Evolutionary conservation across 1,140 invertebrate genomes (phyloP).

Genomic region (Eciton burchellii): DNA sequence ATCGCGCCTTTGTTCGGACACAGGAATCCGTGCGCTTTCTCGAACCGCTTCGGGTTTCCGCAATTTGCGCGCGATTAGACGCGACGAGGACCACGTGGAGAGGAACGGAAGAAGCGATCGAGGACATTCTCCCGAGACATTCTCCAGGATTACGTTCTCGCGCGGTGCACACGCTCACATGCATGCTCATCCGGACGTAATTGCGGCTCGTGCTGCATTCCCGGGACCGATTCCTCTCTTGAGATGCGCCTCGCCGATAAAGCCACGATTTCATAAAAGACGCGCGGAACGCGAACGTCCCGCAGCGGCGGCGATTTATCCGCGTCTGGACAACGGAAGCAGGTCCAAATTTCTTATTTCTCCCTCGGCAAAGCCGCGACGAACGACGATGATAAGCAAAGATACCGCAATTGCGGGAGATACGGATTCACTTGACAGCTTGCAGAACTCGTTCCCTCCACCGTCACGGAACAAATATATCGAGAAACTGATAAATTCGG

Average conservation of each 20-base stretch:
- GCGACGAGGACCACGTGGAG: neutral
- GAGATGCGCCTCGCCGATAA: constrained; percentile 25
- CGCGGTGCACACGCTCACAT: constrained; percentile 7
- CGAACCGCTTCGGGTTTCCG: neutral
- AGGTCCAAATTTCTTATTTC: too few species aligned
- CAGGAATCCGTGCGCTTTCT: too few species aligned
- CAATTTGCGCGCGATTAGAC: neutral
- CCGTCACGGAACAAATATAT: neutral
- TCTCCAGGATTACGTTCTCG: constrained; percentile 56
- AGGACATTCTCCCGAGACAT: constrained; percentile 30
- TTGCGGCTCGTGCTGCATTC: constrained; percentile 51
- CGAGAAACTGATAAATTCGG: constrained; percentile 1
- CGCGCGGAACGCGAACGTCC: neutral
- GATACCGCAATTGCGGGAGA: neutral
- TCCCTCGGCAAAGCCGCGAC: neutral
- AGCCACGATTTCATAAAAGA: constrained; percentile 40
- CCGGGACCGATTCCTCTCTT: constrained; percentile 4
- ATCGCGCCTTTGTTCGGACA: too few species aligned
- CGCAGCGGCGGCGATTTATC: neutral
- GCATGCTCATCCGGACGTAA: constrained; percentile 33
- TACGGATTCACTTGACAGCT: neutral
- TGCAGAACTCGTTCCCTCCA: neutral
- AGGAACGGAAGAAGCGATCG: neutral
- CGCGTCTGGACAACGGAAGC: neutral
- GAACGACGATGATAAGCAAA: neutral